Evolutionary conservation across 1,140 invertebrate species (phyloP), one percentile per base, ranked within the genome.

Genomic region (Platyscapa corneri): DNA sequence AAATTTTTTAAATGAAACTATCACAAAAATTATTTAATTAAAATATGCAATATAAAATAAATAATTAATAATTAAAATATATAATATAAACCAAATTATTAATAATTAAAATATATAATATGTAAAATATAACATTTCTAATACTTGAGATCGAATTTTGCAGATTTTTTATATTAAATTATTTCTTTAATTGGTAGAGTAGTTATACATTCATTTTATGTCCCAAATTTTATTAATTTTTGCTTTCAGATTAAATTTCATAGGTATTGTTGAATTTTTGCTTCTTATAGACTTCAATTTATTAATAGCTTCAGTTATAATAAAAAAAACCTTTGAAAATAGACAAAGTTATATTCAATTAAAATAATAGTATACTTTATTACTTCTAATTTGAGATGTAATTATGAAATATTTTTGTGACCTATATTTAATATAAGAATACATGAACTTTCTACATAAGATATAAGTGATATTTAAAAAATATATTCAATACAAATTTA

Each of bases 1-100:
- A 53, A 77, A 77, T 49, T 77, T 53, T 77, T 60, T 37, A 83
- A 64, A 46, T 7, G 37, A 76, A 53, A 83, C 34, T 76, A 56
- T 76, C 37, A 23, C 34, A 46, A 60, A n/a, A 78, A 53, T 30
- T 2, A 53, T 76, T 42, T 18, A 16, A 20, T 37, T 60, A 10
- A 78, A 60, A 60, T 30, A 53, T 78, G n/a, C n/a, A n/a, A n/a
- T n/a, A n/a, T n/a, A n/a, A n/a, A n/a, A n/a, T n/a, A n/a, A n/a
- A n/a, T n/a, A n/a, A n/a, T n/a, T n/a, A n/a, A n/a, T n/a, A n/a
- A n/a, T n/a, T n/a, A n/a, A n/a, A n/a, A n/a, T n/a, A n/a, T n/a
- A n/a, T n/a, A n/a, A n/a, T n/a, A n/a, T n/a, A n/a, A n/a, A n/a
- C n/a, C n/a, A n/a, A n/a, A n/a, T n/a, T n/a, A n/a, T n/a, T n/a